Percentiles rank a stretch among this genome's conserved stretches.
phyloP scores from a whole-genome alignment of 1,140 invertebrate species.

The Saccostrea glomerata region DNA sequence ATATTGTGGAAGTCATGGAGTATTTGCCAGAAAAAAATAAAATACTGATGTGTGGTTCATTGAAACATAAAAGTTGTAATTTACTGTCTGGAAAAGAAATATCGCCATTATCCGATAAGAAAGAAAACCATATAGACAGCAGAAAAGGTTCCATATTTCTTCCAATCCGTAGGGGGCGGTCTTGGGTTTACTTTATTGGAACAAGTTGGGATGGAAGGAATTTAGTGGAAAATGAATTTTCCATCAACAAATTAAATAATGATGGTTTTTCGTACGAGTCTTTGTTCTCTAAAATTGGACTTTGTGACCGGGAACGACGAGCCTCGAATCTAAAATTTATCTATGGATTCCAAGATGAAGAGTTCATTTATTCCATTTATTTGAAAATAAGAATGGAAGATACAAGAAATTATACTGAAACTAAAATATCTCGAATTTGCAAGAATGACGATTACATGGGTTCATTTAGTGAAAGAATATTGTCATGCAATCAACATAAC shows the following conservation, averaged over 20 bases:
- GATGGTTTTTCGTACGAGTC: not conserved
- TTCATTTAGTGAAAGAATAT: not conserved
- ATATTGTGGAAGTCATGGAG: not conserved
- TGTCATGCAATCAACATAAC: not conserved
- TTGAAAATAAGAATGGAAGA: not conserved
- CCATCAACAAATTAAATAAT: not conserved
- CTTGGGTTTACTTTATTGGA: not conserved
- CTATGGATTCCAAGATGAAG: constrained; percentile 20
- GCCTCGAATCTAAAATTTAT: not conserved
- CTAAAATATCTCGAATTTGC: constrained; percentile 1
- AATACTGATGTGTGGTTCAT: not conserved
- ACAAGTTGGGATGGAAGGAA: not conserved
- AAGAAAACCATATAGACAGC: not conserved
- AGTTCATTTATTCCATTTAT: not conserved
- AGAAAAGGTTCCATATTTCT: not conserved
- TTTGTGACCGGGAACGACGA: not conserved
- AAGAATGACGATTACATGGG: not conserved
- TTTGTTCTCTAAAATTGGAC: not conserved
- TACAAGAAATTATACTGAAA: not conserved
- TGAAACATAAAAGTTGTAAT: not conserved
- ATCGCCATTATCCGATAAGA: not conserved
- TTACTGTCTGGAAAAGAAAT: not conserved
- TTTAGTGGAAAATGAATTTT: not conserved
- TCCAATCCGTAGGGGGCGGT: not conserved
- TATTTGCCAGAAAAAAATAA: not conserved